Evolutionary conservation across 1,140 invertebrate species (phyloP).

Genomic region (Drosophila rufa): DNA sequence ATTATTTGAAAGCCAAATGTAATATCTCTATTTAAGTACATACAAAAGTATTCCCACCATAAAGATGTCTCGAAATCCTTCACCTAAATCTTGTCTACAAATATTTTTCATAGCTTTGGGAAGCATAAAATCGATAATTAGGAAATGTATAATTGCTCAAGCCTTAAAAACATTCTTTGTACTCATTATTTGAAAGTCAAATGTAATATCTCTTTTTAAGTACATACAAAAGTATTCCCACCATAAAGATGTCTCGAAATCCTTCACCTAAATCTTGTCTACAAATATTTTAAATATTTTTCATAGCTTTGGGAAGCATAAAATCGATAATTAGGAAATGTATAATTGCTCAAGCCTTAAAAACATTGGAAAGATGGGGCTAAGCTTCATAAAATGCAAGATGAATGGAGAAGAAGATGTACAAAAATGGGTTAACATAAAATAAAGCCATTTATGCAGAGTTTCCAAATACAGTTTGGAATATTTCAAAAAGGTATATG

Average conservation of each 20-base stretch:
- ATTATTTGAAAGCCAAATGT: too few relatives aligned
- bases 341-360: background rate
- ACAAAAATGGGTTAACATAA: background rate
- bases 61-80: background rate
- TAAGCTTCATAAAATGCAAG: constrained; percentile 1
- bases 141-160: background rate
- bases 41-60: background rate
- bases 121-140: background rate
- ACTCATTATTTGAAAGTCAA: too few relatives aligned
- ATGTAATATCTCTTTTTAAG: too few relatives aligned
- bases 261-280: background rate
- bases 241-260: background rate
- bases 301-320: too few relatives aligned
- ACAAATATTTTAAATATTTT: too few relatives aligned
- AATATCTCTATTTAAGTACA: too few relatives aligned
- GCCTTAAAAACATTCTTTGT: background rate
- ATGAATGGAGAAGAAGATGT: background rate
- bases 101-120: too few relatives aligned
- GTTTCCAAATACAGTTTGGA: constrained; percentile 4
- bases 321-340: background rate
- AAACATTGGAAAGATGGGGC: background rate
- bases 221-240: background rate
- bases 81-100: too few relatives aligned
- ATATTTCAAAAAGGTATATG: background rate
- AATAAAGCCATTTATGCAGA: background rate